Evolutionary conservation across 2,797 vertebrate genomes (phyloP), one percentile per base, ranked within the genome.

Genomic region (Malurus splendens): DNA sequence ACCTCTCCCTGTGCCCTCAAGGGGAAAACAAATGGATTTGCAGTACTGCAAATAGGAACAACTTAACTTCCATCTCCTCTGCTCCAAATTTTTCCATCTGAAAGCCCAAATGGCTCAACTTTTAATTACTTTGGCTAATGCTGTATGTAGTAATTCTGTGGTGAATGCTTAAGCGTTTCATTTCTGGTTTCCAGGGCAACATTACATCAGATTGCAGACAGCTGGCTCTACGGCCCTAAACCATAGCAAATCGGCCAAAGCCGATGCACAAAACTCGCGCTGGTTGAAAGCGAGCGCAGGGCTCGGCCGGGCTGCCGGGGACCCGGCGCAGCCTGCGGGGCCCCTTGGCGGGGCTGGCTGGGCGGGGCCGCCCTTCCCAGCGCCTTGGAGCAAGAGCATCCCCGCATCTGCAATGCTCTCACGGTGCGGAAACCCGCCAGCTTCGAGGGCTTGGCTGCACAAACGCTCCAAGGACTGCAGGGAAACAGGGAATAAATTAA

Each of bases 121-220:
- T 96, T 95, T 97, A 97, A 97, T 97, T 97, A 96, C 95, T 97
- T 96, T 98, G 97, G 97, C 97, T 95, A 96, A 97, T 90, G 93
- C 86, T 94, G 77, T 93, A 95, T 91, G 93, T 94, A 93, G 93
- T 96, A 96, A 97, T 97, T 97, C 97, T 97, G 96, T 92, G 94
- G 95, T 94, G 93, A 95, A 94, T 92, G 96, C 97, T 94, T 77
- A 96, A 97, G 96, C 97, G 96, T 97, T 97, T 98, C 96, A 96
- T 97, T 97, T 95, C 95, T 95, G 92, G 98, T 98, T 98, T 97
- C 98, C 97, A 97, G 86, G 90, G 98, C 94, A 98, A 98, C 98
- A 96, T 96, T 94, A 96, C 96, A 97, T 97, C 96, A 96, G 94
- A 96, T 96, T 97, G 95, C 97, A 97, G 97, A 95, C 96, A 97